Evolutionary conservation across 92 coral and sea anemone genomes (phyloP), one percentile per base, ranked within the genome.

Genomic region (Micromussa lordhowensis): DNA sequence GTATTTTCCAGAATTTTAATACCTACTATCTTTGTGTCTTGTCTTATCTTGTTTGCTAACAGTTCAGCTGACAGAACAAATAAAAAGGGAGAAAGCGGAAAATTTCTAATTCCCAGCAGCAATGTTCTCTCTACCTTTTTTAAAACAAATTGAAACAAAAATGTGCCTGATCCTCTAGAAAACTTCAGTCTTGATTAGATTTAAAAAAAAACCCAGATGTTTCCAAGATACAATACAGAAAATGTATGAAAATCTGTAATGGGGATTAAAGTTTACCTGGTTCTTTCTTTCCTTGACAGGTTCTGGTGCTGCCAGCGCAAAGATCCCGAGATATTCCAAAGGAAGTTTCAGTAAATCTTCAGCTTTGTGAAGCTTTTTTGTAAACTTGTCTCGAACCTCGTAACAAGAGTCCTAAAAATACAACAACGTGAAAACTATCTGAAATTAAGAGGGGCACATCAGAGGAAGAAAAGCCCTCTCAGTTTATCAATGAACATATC

Each of bases 261-360:
- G 13, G 8, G 69, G 7, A 64, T 24, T 70, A 44, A 0, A 1
- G 17, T 75, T 40, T 88, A 97, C 99, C 96, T 96, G 96, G 26
- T 82, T 68, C 79, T 89, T 96, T 72, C 92, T 91, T 57, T 97
- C 98, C 82, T 96, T 96, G 79, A 79, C 87, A 21, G 95, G 85
- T 24, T 97, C 99, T 71, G 94, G 91, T n/a, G 97, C 98, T 78
- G 97, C 96, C 36, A 97, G 90, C 29, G 98, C 93, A 88, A 93
- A 96, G 29, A 96, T 88, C 30, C 96, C 96, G 29, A 97, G 95
- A 75, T 97, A 97, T 54, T 97, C 98, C 83, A 97, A 76, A 0
- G 99, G 98, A 54, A 97, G 94, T 87, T 95, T 96, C 21, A 95
- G 90, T 4, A 92, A 86, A 59, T 97, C 99, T 29, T 94, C 87